Conservation (phyloP, 2,797 vertebrate genomes). For the Epinephelus malabaricus region DNA sequence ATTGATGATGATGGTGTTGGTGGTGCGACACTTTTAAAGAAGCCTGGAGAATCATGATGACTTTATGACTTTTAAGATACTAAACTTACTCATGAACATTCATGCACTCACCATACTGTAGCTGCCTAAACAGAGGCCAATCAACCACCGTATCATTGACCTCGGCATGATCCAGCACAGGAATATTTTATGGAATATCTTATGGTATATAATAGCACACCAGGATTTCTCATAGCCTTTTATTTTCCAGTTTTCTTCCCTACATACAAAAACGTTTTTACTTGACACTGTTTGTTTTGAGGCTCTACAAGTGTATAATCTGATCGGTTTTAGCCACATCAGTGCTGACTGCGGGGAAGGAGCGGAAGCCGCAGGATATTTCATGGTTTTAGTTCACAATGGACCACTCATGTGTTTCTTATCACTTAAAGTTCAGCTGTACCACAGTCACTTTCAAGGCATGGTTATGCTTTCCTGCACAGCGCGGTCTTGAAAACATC, state of each 20-base stretch:
- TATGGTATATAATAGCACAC: slow-evolving; percentile 6
- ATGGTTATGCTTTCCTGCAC: slow-evolving; percentile 51
- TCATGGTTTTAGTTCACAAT: slow-evolving; percentile 70
- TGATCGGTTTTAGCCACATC: slow-evolving; percentile 66
- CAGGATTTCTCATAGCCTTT: slow-evolving; percentile 6
- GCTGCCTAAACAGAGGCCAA: slow-evolving; percentile 1
- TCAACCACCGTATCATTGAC: slow-evolving; percentile 8
- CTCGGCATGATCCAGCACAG: background rate
- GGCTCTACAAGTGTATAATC: slow-evolving; percentile 51
- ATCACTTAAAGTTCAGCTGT: slow-evolving; percentile 61
- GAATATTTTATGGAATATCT: background rate
- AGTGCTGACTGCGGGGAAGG: slow-evolving; percentile 54
- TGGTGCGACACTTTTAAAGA: slow-evolving; percentile 22
- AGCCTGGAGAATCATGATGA: slow-evolving; percentile 43
- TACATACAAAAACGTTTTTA: slow-evolving; percentile 5
- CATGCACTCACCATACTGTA: background rate
- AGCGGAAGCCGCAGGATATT: slow-evolving; percentile 65
- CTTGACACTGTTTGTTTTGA: slow-evolving; percentile 7
- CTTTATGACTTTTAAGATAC: slow-evolving; percentile 24
- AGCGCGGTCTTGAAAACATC: slow-evolving; percentile 49
- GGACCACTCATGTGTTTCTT: slow-evolving; percentile 72
- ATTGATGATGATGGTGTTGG: slow-evolving; percentile 29
- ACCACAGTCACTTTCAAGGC: slow-evolving; percentile 37
- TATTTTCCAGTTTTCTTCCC: slow-evolving; percentile 20
- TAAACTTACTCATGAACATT: background rate